These are phyloP conservation scores for Origma solitaria DNA, from an alignment of 2,113 vertebrate genomes.

Conservation along the genomic window DNA sequence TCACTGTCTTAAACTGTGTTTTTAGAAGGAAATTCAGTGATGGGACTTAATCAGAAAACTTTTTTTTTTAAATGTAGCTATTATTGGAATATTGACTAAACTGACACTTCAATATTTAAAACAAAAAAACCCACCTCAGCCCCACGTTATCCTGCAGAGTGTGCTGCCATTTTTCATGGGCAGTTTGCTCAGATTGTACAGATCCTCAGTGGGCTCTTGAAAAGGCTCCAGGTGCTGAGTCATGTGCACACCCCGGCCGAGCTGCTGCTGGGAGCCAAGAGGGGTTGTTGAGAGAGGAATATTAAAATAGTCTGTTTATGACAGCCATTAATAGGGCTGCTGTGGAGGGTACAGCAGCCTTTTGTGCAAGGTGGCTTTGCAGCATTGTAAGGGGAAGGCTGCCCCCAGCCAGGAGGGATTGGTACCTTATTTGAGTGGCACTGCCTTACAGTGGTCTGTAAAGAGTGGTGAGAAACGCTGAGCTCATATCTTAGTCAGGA, in stretches of 20 bases:
- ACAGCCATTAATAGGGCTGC: not conserved
- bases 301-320: conserved; percentile 31
- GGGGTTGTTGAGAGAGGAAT: not conserved
- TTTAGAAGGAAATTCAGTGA: not conserved
- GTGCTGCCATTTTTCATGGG: not conserved
- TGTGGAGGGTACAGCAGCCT: not conserved
- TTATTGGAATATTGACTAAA: not conserved
- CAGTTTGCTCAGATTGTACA: not conserved
- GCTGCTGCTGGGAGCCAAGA: conserved; percentile 6
- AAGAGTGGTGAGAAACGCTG: not conserved
- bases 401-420: not conserved
- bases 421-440: not conserved
- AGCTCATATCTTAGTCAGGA: not conserved
- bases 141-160: not conserved
- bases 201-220: conserved; percentile 13
- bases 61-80: not conserved
- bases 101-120: not conserved
- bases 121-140: not conserved
- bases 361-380: not conserved
- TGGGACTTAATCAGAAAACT: not conserved
- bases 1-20: not conserved
- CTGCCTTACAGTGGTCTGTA: not conserved
- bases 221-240: conserved; percentile 44
- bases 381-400: not conserved
- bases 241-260: not conserved